These are phyloP conservation scores for Porites lutea DNA, from an alignment of 64 coral and sea anemone species.

Conservation along the genomic window DNA sequence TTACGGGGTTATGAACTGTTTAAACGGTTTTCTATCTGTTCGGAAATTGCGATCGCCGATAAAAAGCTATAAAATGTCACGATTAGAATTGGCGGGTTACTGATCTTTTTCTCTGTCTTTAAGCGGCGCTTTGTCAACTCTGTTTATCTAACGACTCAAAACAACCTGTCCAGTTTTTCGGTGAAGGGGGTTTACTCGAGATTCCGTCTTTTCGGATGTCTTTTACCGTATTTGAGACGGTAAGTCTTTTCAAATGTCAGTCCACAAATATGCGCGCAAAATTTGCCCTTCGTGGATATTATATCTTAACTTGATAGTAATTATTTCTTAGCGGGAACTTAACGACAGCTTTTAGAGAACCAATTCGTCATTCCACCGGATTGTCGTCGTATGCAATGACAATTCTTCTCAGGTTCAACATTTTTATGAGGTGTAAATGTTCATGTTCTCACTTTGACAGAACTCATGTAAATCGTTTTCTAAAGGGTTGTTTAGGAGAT, in stretches of 20 bases:
- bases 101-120: neutral
- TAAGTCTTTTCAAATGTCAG: too few relatives aligned
- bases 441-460: too few relatives aligned
- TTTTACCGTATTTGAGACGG: neutral
- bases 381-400: neutral
- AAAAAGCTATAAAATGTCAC: neutral
- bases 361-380: neutral
- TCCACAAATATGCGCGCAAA: neutral
- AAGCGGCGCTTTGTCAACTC: slow-evolving; percentile 20
- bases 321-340: slow-evolving; percentile 2
- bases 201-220: neutral
- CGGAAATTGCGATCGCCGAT: neutral
- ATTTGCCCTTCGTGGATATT: neutral
- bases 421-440: neutral
- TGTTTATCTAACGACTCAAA: neutral
- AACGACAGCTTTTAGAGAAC: neutral
- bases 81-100: neutral
- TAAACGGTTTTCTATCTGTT: slow-evolving; percentile 35
- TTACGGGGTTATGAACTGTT: neutral
- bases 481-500: too few relatives aligned
- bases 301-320: neutral
- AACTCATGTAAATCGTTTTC: too few relatives aligned
- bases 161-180: neutral
- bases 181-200: neutral
- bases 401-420: neutral